A percentile compares a stretch with the other conserved stretches of the same genome.
Conservation (phyloP, 2,797 vertebrate species). For the Corythornis leucogaster region DNA sequence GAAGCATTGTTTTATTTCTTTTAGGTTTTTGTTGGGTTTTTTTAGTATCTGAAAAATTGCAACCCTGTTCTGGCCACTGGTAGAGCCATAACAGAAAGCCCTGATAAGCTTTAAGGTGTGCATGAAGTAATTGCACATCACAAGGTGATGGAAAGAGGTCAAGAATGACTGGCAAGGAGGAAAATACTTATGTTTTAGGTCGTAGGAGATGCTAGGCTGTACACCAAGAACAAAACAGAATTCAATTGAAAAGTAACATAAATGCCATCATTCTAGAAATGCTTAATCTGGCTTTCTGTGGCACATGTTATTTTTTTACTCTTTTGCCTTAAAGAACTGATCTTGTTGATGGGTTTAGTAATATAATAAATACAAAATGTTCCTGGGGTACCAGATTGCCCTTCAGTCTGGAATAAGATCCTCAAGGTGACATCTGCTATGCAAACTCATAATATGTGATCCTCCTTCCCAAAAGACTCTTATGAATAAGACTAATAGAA, state of each 20-base stretch:
- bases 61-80: not conserved
- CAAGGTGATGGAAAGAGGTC: not conserved
- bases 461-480: not conserved
- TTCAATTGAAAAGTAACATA: not conserved
- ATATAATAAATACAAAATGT: not conserved
- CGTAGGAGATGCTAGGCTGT: not conserved
- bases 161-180: not conserved
- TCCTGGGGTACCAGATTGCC: not conserved
- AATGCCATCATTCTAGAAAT: not conserved
- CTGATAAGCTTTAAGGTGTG: not conserved
- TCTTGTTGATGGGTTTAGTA: not conserved
- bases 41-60: not conserved
- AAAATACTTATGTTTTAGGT: not conserved
- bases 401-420: not conserved
- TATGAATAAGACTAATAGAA: not conserved
- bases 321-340: not conserved
- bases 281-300: not conserved
- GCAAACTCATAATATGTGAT: not conserved
- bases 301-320: not conserved
- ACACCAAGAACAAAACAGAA: not conserved
- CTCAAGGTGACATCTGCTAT: not conserved
- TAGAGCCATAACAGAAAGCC: not conserved
- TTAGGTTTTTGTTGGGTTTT: not conserved
- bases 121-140: not conserved
- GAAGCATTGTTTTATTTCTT: not conserved